A percentile compares a stretch with the other conserved stretches of the same genome.
phyloP scores from a whole-genome alignment of 2,888 invertebrate species.

The Nemotelus pantherinus region DNA sequence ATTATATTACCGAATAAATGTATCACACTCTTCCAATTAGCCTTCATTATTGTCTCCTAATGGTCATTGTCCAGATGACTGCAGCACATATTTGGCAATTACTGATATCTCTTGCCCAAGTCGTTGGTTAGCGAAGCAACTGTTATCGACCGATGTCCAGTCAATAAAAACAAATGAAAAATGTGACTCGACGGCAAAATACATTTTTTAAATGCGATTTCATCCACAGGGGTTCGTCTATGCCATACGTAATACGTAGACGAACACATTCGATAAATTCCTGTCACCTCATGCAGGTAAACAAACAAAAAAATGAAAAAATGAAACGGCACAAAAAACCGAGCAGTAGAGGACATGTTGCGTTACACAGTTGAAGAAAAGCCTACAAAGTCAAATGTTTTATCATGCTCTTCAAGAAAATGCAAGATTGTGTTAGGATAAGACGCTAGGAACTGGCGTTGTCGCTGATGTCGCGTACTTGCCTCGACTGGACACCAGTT shows the following conservation, averaged over 20 bases:
- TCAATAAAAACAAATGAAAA: slow-evolving; percentile 49
- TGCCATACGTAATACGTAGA: slow-evolving; percentile 19
- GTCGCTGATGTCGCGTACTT: background rate
- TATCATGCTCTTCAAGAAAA: background rate
- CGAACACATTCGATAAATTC: slow-evolving; percentile 34
- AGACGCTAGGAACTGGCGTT: slow-evolving; percentile 1
- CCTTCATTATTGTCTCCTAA: background rate
- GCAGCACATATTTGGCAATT: no score
- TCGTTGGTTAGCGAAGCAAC: background rate
- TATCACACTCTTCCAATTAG: background rate
- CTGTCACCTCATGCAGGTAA: slow-evolving; percentile 40
- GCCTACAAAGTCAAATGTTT: background rate
- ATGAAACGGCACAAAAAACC: background rate
- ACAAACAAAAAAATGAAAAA: slow-evolving; percentile 25
- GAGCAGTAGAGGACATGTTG: background rate
- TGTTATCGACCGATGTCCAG: slow-evolving; percentile 15
- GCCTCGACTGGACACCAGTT: slow-evolving; percentile 14
- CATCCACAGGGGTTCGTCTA: slow-evolving; percentile 27
- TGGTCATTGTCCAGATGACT: background rate
- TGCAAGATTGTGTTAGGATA: slow-evolving; percentile 41
- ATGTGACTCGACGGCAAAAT: slow-evolving; percentile 23
- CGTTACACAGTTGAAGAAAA: slow-evolving; percentile 18
- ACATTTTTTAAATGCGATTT: slow-evolving; percentile 18
- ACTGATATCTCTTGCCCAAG: no score
- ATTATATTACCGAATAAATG: no score